phyloP scores from a whole-genome alignment of 2,797 vertebrate genomes.

The Remorina albescens region DNA sequence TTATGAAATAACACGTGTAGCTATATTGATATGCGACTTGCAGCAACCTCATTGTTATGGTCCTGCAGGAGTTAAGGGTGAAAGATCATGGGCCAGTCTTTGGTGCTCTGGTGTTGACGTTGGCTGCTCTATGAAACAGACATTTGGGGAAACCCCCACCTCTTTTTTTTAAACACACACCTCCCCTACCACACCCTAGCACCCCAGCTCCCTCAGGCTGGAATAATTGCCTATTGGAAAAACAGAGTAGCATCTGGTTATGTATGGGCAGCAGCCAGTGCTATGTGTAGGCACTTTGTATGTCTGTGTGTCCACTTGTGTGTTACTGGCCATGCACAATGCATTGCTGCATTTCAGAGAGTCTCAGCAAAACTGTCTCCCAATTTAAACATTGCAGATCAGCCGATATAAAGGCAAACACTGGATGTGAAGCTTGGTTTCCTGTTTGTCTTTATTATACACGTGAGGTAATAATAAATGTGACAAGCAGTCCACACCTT shows the following conservation, averaged over 20 bases:
- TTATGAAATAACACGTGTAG: constrained; percentile 22
- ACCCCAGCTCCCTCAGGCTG: constrained; percentile 63
- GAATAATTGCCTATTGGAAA: constrained; percentile 69
- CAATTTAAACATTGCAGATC: constrained; percentile 36
- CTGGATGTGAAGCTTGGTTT: constrained; percentile 12
- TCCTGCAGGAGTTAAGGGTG: constrained; percentile 51
- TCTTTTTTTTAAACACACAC: constrained; percentile 41
- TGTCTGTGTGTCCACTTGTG: constrained; percentile 1
- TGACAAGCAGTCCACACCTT: constrained; percentile 24
- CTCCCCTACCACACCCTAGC: constrained; percentile 64
- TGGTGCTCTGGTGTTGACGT: constrained; percentile 61
- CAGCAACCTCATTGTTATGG: constrained; percentile 51
- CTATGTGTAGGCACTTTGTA: constrained; percentile 50
- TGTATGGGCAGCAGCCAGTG: constrained; percentile 47
- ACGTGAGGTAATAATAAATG: constrained; percentile 28
- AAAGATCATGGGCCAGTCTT: constrained; percentile 57
- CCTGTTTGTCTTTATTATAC: constrained; percentile 30
- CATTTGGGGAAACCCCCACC: constrained; percentile 60
- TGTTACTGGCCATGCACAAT: constrained; percentile 55
- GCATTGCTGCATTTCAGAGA: constrained; percentile 68
- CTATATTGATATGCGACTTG: constrained; percentile 48
- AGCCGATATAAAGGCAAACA: constrained; percentile 18
- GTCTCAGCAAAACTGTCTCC: constrained; percentile 53
- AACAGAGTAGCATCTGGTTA: constrained; percentile 63
- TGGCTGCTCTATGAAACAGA: constrained; percentile 49